Percentiles rank a stretch among this genome's conserved stretches.
phyloP scores from a whole-genome alignment of 2,113 vertebrate species.

The Rattus rattus region DNA sequence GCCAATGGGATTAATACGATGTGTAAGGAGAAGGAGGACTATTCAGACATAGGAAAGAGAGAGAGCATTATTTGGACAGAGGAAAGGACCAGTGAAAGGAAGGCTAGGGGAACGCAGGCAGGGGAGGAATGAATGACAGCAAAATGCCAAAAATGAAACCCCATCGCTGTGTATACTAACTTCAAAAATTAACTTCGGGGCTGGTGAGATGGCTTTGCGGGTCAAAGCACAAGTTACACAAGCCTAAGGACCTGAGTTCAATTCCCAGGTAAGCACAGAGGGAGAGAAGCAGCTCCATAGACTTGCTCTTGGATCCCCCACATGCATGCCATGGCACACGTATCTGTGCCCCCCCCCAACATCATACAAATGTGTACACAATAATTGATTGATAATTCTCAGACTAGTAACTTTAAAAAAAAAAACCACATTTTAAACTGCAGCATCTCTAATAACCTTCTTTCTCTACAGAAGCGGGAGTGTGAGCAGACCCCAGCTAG shows the following conservation, averaged over 20 bases:
- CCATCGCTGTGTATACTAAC: background rate
- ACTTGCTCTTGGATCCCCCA: background rate
- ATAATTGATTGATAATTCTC: background rate
- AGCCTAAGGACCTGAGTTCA: background rate
- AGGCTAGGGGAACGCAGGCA: background rate
- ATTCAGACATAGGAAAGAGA: background rate
- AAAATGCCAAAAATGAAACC: background rate
- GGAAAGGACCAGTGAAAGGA: background rate
- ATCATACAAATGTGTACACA: background rate
- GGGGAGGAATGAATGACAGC: background rate
- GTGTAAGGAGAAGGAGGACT: background rate
- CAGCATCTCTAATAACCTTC: background rate
- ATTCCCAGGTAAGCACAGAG: background rate
- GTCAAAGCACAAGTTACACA: no score
- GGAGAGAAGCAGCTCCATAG: background rate
- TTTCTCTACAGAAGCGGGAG: background rate
- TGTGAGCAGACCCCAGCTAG: background rate
- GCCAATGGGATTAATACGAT: background rate
- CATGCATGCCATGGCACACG: background rate
- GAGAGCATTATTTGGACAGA: background rate
- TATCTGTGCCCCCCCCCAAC: no score
- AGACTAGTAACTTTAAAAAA: background rate
- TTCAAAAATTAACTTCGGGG: background rate
- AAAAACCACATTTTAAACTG: background rate
- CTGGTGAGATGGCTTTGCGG: background rate